Evolutionary conservation across 2,888 invertebrate species (phyloP), one percentile per base, ranked within the genome.

Genomic region (Amphiduros pacificus): DNA sequence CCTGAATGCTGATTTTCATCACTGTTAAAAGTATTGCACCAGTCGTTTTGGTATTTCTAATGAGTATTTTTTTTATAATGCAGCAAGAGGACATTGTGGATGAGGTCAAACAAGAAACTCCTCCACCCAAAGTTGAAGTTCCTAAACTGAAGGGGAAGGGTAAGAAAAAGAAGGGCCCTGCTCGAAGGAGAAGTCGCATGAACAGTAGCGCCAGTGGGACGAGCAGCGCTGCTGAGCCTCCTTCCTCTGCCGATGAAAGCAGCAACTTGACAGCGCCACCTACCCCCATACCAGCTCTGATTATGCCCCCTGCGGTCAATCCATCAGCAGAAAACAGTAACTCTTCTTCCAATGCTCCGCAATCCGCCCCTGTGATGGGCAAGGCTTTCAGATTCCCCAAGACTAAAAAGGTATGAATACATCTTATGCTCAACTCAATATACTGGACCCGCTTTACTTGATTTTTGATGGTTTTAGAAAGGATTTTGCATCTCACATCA

Each of bases 331-430:
- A 44, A 44, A 44, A 44, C 44, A 44, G 44, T n/a, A 22, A 44
- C 44, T 22, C 44, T 4, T 20, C 44, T 20, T 20, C 44, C 6
- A n/a, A n/a, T n/a, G n/a, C n/a, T n/a, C n/a, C n/a, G n/a, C 60
- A 65, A 4, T 48, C 64, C 28, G 61, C 57, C 40, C 71, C 68
- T 68, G 66, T 61, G 59, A 62, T 5, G 62, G 60, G 56, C 48
- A 64, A 55, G 31, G 58, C 56, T n/a, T 94, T 94, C 76, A 93
- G 93, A 81, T 90, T 93, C 76, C 93, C 94, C 0, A 94, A 94
- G 85, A 94, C 94, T 0, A 95, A 95, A 83, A 94, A 94, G 82
- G 87, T 86, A 77, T 61, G n/a, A n/a, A n/a, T n/a, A 66, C 65
- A n/a, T n/a, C n/a, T n/a, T n/a, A n/a, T n/a, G 17, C 36, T 36